Evolutionary conservation across 2,113 vertebrate genomes (phyloP).

Genomic region (Todiramphus chloris): DNA sequence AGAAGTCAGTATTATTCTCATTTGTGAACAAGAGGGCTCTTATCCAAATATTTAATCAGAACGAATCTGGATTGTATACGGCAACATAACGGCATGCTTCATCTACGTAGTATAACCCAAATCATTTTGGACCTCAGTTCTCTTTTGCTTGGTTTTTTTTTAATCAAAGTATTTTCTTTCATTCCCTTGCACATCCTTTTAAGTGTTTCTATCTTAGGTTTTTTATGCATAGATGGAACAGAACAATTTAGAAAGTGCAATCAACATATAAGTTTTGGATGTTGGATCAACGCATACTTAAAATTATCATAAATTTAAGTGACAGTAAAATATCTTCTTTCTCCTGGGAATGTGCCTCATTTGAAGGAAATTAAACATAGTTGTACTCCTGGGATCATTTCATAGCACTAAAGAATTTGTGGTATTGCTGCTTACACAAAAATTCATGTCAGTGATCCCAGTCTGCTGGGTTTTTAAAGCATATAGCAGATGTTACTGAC

Average conservation of each 20-base stretch:
- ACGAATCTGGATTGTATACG: background rate
- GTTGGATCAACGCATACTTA: background rate
- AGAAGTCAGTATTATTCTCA: slow-evolving; percentile 55
- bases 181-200: background rate
- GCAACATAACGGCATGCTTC: background rate
- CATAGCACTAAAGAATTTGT: slow-evolving; percentile 19
- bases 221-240: background rate
- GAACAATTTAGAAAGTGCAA: background rate
- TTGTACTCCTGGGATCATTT: slow-evolving; percentile 12
- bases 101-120: background rate
- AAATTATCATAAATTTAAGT: slow-evolving; percentile 1
- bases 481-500: background rate
- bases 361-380: slow-evolving; percentile 11
- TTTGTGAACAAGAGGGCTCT: slow-evolving; percentile 50
- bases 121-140: background rate
- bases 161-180: background rate
- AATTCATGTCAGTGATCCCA: slow-evolving; percentile 17
- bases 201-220: background rate
- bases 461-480: background rate
- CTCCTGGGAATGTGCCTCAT: background rate
- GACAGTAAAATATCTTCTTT: background rate
- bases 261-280: background rate
- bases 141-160: background rate
- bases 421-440: slow-evolving; percentile 25
- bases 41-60: slow-evolving; percentile 31